Conservation (phyloP, 1,140 invertebrate genomes). For the Formica selysi region DNA sequence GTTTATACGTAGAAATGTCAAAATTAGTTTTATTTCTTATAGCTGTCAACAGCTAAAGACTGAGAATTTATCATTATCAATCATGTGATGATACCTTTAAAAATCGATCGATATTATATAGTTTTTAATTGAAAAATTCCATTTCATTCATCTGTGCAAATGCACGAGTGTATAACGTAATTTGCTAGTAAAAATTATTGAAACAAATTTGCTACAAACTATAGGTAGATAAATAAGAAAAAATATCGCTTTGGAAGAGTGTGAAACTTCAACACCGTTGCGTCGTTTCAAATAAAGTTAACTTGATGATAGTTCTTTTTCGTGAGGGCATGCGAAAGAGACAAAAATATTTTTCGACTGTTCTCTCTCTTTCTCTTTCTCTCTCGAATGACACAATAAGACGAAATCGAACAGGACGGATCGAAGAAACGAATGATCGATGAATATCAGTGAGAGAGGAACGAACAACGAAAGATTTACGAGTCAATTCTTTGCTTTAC, state of each 20-base stretch:
- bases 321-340: neutral
- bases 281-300: neutral
- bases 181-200: neutral
- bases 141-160: neutral
- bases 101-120: neutral
- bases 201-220: neutral
- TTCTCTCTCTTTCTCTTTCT: constrained; percentile 44
- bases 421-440: constrained; percentile 66
- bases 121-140: constrained; percentile 9
- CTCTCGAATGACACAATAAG: constrained; percentile 53
- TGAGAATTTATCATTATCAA: constrained; percentile 1
- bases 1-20: neutral
- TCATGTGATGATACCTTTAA: neutral
- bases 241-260: no score
- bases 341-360: constrained; percentile 68
- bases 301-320: constrained; percentile 42
- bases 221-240: neutral
- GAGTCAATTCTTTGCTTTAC: neutral
- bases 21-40: constrained; percentile 1
- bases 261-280: neutral
- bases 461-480: constrained; percentile 74
- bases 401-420: constrained; percentile 66
- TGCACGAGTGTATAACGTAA: no score
- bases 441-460: constrained; percentile 69
- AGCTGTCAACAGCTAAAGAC: constrained; percentile 7